A percentile compares a stretch with the other conserved stretches of the same genome.
These are phyloP conservation scores for Anniella stebbinsi DNA, from an alignment of 2,797 vertebrate species.

Conservation along the genomic window DNA sequence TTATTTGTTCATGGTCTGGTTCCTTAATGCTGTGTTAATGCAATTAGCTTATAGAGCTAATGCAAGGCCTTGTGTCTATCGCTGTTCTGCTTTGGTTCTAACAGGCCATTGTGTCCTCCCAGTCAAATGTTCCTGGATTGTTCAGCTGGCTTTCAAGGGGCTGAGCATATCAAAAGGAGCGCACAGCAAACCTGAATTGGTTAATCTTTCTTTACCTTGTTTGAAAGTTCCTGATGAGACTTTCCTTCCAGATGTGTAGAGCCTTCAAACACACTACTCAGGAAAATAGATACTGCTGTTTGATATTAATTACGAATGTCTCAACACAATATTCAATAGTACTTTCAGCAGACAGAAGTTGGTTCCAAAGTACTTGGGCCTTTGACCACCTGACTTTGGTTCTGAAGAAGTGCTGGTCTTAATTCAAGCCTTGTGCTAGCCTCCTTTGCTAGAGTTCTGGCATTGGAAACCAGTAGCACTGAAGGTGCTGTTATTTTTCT, in stretches of 20 bases:
- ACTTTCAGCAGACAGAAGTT: too few relatives aligned
- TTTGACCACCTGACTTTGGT: too few relatives aligned
- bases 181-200: neutral
- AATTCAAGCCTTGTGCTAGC: too few relatives aligned
- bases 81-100: neutral
- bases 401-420: too few relatives aligned
- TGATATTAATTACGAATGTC: neutral
- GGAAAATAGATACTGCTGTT: neutral
- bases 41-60: slow-evolving; percentile 3
- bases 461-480: neutral
- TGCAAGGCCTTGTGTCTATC: neutral
- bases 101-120: neutral
- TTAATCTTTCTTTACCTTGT: neutral
- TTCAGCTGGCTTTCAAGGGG: neutral
- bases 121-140: accelerated
- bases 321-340: neutral
- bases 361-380: too few relatives aligned
- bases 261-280: neutral
- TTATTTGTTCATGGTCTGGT: slow-evolving; percentile 17
- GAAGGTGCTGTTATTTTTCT: neutral
- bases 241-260: neutral
- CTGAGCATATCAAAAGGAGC: neutral
- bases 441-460: too few relatives aligned
- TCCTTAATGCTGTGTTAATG: neutral
- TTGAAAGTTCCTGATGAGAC: neutral